Evolutionary conservation across 2,888 invertebrate genomes (phyloP), one percentile per base, ranked within the genome.

Genomic region (Idaea aversata): DNA sequence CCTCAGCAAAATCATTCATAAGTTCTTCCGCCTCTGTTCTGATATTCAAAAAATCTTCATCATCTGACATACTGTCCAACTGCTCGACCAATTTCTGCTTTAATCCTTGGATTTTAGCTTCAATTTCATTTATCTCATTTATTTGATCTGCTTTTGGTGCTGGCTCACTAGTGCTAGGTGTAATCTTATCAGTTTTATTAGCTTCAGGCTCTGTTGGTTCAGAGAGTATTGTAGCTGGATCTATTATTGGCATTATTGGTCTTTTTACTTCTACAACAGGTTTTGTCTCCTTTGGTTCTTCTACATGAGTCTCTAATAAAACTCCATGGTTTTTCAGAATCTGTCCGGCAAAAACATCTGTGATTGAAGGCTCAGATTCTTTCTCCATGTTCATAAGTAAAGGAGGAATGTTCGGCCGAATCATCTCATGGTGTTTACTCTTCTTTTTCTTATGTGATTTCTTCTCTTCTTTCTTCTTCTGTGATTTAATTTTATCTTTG

Each of bases 41-140:
- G 38, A 95, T 93, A 83, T 94, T 95, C 57, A 95, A 86, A 79
- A 94, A 94, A 81, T 96, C 95, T 72, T 95, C 95, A 81, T 94
- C 95, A 70, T 95, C 94, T 5, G 94, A 94, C 85, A 94, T 94
- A 68, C 93, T 93, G 71, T 94, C 93, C 59, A 94, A 81, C 66
- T 92, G 91, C 63, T 91, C 90, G 0, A 80, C 84, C 63, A 91
- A 81, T 79, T 92, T 93, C 71, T 90, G 88, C 73, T 88, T 91
- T 64, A 91, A 77, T 0, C 89, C 91, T 68, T 88, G 87, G 63
- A 96, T 95, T 85, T 95, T 95, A 70, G 93, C 94, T 86, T 96
- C 95, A 72, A 95, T 94, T 74, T 88, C 86, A 70, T 83, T 86
- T 65, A 91, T 90, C 75, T 93, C 93, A 62, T 87, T 88, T 5